Evolutionary conservation across 2,888 invertebrate species (phyloP).

Genomic region (Orthonevra nobilis): DNA sequence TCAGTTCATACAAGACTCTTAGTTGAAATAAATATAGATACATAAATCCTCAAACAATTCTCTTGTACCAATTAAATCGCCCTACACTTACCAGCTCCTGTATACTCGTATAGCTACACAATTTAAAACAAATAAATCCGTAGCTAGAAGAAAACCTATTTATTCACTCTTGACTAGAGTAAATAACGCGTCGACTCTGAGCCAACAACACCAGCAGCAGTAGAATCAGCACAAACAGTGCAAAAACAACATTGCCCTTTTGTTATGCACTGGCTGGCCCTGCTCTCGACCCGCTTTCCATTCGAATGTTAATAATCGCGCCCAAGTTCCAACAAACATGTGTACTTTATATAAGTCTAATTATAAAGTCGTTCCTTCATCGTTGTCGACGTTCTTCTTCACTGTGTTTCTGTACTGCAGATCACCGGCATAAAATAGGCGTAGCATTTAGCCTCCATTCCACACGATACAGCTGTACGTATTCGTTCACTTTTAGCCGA

Average conservation of each 20-base stretch:
- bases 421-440: constrained; percentile 50
- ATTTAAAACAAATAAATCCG: constrained; percentile 61
- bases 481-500: not conserved
- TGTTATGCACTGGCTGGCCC: constrained; percentile 25
- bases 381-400: not conserved
- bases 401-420: constrained; percentile 22
- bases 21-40: constrained; percentile 25
- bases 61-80: constrained; percentile 61
- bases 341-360: constrained; percentile 68
- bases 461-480: constrained; percentile 20
- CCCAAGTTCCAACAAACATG: constrained; percentile 64
- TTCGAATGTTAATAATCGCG: constrained; percentile 65
- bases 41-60: constrained; percentile 31
- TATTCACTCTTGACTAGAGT: constrained; percentile 49
- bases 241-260: no score
- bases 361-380: constrained; percentile 52
- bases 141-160: constrained; percentile 29
- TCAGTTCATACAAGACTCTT: not conserved
- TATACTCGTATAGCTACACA: constrained; percentile 21
- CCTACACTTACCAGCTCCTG: constrained; percentile 16
- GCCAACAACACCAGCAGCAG: not conserved
- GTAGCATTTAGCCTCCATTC: constrained; percentile 57
- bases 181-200: constrained; percentile 48
- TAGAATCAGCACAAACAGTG: not conserved
- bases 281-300: constrained; percentile 30